phyloP scores from a whole-genome alignment of 1,140 invertebrate genomes.

The Apis dorsata region DNA sequence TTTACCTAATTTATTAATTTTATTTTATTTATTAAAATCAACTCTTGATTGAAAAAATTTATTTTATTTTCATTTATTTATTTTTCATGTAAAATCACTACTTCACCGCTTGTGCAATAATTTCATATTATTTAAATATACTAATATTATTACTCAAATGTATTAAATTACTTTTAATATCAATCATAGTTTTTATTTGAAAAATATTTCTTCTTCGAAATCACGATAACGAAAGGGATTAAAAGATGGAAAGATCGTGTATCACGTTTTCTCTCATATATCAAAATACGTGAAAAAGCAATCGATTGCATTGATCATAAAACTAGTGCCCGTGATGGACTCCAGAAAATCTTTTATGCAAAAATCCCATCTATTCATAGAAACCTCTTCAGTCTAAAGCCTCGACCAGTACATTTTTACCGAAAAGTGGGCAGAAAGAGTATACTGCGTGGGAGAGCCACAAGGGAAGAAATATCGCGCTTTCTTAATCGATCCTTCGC shows the following conservation, averaged over 20 bases:
- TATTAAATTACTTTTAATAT: neutral
- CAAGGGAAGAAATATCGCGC: neutral
- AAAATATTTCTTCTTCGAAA: neutral
- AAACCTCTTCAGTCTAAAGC: constrained; percentile 22
- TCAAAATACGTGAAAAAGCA: constrained; percentile 35
- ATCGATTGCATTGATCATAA: constrained; percentile 54
- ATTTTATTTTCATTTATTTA: too few species aligned
- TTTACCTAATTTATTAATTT: too few species aligned
- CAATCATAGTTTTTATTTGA: neutral
- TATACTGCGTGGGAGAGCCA: constrained; percentile 43
- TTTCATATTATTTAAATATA: too few species aligned
- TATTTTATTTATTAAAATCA: too few species aligned
- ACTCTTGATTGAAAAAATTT: too few species aligned
- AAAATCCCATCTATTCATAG: constrained; percentile 59
- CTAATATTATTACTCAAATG: too few species aligned
- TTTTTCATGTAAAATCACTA: too few species aligned
- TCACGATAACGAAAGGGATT: neutral
- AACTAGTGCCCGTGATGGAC: constrained; percentile 6
- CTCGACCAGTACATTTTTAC: constrained; percentile 20
- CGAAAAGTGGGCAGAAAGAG: constrained; percentile 19
- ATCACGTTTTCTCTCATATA: constrained; percentile 52
- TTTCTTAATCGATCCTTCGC: constrained; percentile 32
- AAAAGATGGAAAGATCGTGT: constrained; percentile 19
- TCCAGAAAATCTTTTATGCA: constrained; percentile 58
- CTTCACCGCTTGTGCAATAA: too few species aligned